Percentiles rank a stretch among this genome's conserved stretches.
Conservation (phyloP, 2,113 vertebrate genomes). For the Perognathus longimembris region DNA sequence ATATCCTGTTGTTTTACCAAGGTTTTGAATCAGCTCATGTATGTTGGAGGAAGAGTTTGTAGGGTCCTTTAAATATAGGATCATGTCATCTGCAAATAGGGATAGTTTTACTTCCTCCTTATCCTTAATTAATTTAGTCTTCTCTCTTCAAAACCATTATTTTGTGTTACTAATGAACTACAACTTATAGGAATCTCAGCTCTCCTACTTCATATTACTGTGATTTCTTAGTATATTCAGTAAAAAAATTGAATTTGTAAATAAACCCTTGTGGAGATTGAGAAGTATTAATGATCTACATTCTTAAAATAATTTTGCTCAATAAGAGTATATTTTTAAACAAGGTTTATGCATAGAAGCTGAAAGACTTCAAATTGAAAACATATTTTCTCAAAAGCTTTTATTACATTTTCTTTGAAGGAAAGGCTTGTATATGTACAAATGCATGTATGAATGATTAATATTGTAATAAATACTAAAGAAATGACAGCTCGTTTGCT, state of each 20-base stretch:
- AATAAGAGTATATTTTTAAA: conserved; percentile 19
- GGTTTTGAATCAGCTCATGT: not conserved
- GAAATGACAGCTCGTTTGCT: conserved; percentile 51
- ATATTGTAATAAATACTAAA: conserved; percentile 56
- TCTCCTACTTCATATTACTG: conserved; percentile 9
- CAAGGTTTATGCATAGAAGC: conserved; percentile 30
- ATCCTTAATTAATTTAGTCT: conserved; percentile 60
- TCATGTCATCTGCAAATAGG: too few relatives aligned
- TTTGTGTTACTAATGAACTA: conserved; percentile 23
- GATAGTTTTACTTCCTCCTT: not conserved
- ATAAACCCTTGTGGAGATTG: not conserved
- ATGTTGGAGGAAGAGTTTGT: too few relatives aligned
- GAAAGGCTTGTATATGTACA: not conserved
- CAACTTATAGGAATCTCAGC: not conserved
- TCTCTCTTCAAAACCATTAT: conserved; percentile 40
- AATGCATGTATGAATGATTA: conserved; percentile 25
- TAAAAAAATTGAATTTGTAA: conserved; percentile 52
- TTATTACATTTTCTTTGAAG: conserved; percentile 13
- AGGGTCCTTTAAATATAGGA: too few relatives aligned
- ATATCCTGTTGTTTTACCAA: too few relatives aligned
- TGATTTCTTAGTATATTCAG: not conserved
- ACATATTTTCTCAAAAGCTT: not conserved
- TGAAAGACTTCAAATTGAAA: conserved; percentile 46
- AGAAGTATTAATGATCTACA: conserved; percentile 22
- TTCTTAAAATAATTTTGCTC: conserved; percentile 22